phyloP scores from a whole-genome alignment of 2,113 vertebrate genomes.

The Ardeotis arabs region DNA sequence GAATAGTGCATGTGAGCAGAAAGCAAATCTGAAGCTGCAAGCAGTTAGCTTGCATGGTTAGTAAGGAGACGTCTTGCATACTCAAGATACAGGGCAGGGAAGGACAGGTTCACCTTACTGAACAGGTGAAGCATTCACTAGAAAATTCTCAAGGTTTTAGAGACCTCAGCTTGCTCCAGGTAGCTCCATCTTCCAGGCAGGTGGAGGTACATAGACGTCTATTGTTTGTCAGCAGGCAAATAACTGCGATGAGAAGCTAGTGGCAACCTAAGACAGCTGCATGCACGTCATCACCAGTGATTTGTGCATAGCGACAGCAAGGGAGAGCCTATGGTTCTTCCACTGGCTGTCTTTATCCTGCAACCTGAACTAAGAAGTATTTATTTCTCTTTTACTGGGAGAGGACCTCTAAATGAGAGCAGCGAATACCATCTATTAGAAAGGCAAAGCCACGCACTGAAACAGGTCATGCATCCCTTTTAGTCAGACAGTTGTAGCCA shows the following conservation, averaged over 20 bases:
- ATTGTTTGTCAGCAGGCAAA: neutral
- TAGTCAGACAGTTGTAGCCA: neutral
- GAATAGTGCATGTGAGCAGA: constrained; percentile 25
- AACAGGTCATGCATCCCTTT: neutral
- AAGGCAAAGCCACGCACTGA: neutral
- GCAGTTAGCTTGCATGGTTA: constrained; percentile 1
- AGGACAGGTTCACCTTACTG: neutral
- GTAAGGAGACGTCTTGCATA: neutral
- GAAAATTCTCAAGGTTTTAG: neutral
- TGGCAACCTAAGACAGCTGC: neutral
- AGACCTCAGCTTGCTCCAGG: neutral
- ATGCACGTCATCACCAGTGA: no score
- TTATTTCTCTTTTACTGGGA: neutral
- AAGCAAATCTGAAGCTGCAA: constrained; percentile 13
- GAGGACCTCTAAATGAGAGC: neutral
- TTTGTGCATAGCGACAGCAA: rapidly evolving
- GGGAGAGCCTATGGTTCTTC: neutral
- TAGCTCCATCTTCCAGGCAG: neutral
- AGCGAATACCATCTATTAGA: neutral
- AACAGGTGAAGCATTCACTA: neutral
- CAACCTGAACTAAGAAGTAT: neutral
- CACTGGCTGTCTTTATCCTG: neutral
- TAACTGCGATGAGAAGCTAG: neutral
- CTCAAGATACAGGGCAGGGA: constrained; percentile 7
- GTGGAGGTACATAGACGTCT: neutral